A percentile compares a stretch with the other conserved stretches of the same genome.
Conservation (phyloP, 30 jellyfish, hydroid and myxozoan species). For the Cassiopea xamachana region DNA sequence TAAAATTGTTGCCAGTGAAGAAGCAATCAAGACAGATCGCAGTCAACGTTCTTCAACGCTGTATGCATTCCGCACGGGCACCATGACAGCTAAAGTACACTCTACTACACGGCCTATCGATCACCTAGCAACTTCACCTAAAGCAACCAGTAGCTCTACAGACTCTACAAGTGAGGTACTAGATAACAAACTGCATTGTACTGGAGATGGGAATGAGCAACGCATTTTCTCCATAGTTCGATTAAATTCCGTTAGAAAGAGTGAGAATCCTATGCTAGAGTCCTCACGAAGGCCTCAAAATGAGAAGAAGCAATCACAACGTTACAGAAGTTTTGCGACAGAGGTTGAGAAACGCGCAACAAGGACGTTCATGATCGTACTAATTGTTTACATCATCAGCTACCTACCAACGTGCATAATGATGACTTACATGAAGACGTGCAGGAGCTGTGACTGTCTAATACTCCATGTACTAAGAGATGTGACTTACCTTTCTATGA, state of each 20-base stretch:
- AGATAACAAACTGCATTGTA: neutral
- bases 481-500: conserved; percentile 60
- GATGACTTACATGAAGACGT: conserved; percentile 71
- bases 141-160: neutral
- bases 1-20: conserved; percentile 1
- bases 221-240: neutral
- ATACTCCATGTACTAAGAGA: conserved; percentile 68
- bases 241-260: neutral
- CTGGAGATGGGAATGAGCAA: neutral
- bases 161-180: neutral
- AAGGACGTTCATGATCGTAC: conserved; percentile 53
- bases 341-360: conserved; percentile 64
- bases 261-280: neutral
- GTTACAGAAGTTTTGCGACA: conserved; percentile 36
- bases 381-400: conserved; percentile 57
- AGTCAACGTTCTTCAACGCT: neutral
- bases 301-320: neutral
- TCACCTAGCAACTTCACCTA: neutral
- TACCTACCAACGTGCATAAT: conserved; percentile 70
- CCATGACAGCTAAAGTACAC: neutral
- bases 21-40: neutral
- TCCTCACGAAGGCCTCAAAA: neutral
- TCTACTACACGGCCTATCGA: neutral
- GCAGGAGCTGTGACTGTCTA: conserved; percentile 64
- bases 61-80: neutral